Conservation (phyloP, 1,140 invertebrate species). For the Drosophila kurseongensis region DNA sequence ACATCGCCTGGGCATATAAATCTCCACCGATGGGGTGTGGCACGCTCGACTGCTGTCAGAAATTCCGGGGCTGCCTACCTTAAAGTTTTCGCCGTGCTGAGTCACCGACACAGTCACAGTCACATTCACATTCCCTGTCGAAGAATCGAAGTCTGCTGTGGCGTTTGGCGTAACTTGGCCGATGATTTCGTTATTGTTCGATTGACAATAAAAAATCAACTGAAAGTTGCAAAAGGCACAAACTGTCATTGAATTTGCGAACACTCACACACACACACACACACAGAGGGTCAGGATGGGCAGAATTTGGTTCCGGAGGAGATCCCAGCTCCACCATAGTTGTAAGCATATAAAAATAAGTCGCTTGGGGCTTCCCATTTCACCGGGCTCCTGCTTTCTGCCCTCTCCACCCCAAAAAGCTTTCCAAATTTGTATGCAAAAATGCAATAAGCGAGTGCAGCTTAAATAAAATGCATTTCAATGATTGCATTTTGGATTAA, state of each 20-base stretch:
- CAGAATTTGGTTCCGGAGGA: slow-evolving; percentile 15
- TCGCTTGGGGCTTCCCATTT: slow-evolving; percentile 48
- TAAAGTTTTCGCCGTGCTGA: slow-evolving; percentile 78
- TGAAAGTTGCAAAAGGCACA: slow-evolving; percentile 79
- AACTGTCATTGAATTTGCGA: slow-evolving; percentile 74
- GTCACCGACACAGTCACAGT: slow-evolving; percentile 5
- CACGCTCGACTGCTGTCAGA: slow-evolving; percentile 51
- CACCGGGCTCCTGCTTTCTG: too few relatives aligned
- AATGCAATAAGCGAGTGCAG: slow-evolving; percentile 76
- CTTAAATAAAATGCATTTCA: slow-evolving; percentile 82
- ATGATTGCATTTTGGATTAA: slow-evolving; percentile 81
- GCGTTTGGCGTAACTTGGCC: slow-evolving; percentile 80
- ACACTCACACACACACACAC: slow-evolving; percentile 11
- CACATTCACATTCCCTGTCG: slow-evolving; percentile 11
- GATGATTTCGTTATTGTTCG: slow-evolving; percentile 83
- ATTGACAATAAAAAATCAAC: slow-evolving; percentile 83
- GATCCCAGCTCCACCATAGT: slow-evolving; percentile 39
- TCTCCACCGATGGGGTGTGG: slow-evolving; percentile 79
- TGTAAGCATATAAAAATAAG: slow-evolving; percentile 78
- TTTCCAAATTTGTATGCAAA: slow-evolving; percentile 74
- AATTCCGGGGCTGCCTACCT: slow-evolving; percentile 65
- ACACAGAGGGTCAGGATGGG: slow-evolving; percentile 19
- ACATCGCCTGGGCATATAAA: slow-evolving; percentile 82
- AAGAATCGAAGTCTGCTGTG: slow-evolving; percentile 36
- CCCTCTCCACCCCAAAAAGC: slow-evolving; percentile 44